A percentile compares a stretch with the other conserved stretches of the same genome.
Conservation (phyloP, 2,113 vertebrate genomes). For the Notarius quadriscutis region DNA sequence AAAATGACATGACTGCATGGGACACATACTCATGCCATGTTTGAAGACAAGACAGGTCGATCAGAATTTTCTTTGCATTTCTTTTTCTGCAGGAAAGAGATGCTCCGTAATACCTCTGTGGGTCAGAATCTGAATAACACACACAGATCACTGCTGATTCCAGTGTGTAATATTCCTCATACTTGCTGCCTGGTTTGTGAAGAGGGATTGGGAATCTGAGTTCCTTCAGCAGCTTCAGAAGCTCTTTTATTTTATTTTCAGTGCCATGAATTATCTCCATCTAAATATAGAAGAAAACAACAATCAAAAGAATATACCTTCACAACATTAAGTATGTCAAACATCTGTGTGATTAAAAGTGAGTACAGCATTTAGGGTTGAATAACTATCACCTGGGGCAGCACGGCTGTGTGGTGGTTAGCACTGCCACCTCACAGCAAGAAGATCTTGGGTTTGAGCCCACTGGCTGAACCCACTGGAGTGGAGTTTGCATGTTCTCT, state of each 20-base stretch:
- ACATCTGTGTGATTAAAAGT: too few relatives aligned
- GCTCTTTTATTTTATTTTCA: constrained; percentile 2
- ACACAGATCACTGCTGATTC: constrained; percentile 43
- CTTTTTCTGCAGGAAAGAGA: constrained; percentile 36
- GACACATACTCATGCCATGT: constrained; percentile 40
- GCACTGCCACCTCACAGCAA: too few relatives aligned
- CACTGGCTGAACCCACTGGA: too few relatives aligned
- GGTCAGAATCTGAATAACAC: not conserved
- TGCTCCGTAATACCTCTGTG: constrained; percentile 27
- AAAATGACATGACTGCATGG: constrained; percentile 39
- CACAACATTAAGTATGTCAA: too few relatives aligned
- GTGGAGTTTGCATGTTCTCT: too few relatives aligned
- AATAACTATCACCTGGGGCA: too few relatives aligned
- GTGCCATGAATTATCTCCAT: not conserved
- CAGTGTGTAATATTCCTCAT: constrained; percentile 23
- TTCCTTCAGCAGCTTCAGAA: not conserved
- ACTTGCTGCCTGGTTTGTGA: constrained; percentile 1
- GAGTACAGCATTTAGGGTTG: too few relatives aligned
- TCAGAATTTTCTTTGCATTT: constrained; percentile 26
- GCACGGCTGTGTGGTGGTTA: too few relatives aligned
- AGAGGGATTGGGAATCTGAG: constrained; percentile 13
- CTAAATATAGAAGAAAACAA: not conserved
- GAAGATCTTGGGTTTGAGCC: too few relatives aligned
- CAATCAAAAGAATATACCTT: too few relatives aligned
- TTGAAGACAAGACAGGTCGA: constrained; percentile 36